phyloP scores from a whole-genome alignment of 2,113 vertebrate species.

The Phocoena sinus region DNA sequence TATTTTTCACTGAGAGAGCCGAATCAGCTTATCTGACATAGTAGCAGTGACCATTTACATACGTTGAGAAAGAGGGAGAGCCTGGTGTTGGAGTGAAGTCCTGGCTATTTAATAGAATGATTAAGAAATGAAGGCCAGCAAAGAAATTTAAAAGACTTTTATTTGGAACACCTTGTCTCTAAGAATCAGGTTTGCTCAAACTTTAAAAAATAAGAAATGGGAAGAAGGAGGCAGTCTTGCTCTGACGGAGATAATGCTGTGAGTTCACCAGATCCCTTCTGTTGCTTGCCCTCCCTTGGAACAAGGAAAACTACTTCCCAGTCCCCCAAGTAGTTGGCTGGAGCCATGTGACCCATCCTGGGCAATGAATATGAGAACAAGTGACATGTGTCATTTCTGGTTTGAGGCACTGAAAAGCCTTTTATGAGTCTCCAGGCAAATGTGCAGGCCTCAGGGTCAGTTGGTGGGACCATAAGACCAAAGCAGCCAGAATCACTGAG shows the following conservation, averaged over 20 bases:
- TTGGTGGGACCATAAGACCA: not conserved
- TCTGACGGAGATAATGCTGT: not conserved
- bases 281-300: no score
- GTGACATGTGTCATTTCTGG: not conserved
- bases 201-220: not conserved
- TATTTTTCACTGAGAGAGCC: not conserved
- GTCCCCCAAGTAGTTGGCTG: not conserved
- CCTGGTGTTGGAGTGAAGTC: not conserved
- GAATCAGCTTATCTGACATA: not conserved
- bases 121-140: not conserved
- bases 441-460: not conserved
- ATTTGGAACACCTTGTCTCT: not conserved
- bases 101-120: not conserved
- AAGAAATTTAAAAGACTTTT: not conserved
- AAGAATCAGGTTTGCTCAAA: not conserved
- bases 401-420: not conserved
- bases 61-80: not conserved
- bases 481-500: not conserved
- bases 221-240: not conserved
- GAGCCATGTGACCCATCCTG: not conserved
- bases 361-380: not conserved
- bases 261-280: not conserved
- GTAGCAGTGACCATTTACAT: not conserved
- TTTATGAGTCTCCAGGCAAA: not conserved
- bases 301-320: not conserved